phyloP scores from a whole-genome alignment of 1,140 invertebrate species.

The Dendrolimus kikuchii region DNA sequence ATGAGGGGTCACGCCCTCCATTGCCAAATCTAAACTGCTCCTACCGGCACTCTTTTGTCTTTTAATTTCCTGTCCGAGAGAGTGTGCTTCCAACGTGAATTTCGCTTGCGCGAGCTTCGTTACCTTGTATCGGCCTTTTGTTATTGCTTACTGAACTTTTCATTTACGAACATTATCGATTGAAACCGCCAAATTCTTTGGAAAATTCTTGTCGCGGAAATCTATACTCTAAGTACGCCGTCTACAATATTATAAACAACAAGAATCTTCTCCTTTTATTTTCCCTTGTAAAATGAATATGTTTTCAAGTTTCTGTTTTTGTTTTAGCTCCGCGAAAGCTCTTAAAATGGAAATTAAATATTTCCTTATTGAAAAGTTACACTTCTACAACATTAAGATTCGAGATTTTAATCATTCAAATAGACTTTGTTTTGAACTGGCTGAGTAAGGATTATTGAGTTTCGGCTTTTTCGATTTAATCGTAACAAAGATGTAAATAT shows the following conservation, averaged over 20 bases:
- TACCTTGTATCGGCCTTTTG: constrained; percentile 66
- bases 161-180: constrained; percentile 61
- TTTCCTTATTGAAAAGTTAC: constrained; percentile 58
- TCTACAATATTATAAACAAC: constrained; percentile 18
- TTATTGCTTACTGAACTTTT: constrained; percentile 68
- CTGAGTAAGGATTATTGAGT: constrained; percentile 19
- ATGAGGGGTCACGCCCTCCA: constrained; percentile 46
- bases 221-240: constrained; percentile 13
- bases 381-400: constrained; percentile 25
- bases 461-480: background rate
- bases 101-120: constrained; percentile 64
- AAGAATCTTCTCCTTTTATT: constrained; percentile 45
- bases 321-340: constrained; percentile 30
- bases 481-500: too few species aligned
- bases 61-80: constrained; percentile 66
- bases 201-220: constrained; percentile 48
- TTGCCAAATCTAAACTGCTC: constrained; percentile 63
- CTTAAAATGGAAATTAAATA: constrained; percentile 52
- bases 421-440: constrained; percentile 29
- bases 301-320: constrained; percentile 41
- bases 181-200: constrained; percentile 60
- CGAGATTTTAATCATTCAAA: constrained; percentile 51
- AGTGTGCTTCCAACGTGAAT: constrained; percentile 57
- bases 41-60: constrained; percentile 64
- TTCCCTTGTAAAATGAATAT: constrained; percentile 36